These are phyloP conservation scores for Azemiops feae DNA, from an alignment of 2,113 vertebrate species.

Conservation along the genomic window DNA sequence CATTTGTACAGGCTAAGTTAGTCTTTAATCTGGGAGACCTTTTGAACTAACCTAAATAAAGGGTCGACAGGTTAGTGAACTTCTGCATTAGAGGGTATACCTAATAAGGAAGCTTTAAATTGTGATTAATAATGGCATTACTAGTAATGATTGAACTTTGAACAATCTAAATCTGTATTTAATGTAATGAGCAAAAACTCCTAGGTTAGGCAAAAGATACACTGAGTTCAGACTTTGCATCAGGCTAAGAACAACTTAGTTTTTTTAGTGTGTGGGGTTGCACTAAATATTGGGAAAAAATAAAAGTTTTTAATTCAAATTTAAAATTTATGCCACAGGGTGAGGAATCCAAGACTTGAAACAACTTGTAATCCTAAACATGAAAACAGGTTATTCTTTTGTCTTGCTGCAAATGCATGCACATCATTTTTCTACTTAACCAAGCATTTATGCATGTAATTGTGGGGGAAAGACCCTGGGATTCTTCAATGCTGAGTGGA, in stretches of 20 bases:
- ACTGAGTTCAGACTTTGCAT: neutral
- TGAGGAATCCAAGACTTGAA: neutral
- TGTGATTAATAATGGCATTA: neutral
- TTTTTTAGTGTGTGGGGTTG: neutral
- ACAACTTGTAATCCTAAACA: neutral
- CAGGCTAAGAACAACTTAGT: neutral
- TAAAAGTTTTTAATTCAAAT: neutral
- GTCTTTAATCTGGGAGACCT: neutral
- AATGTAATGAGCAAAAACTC: neutral
- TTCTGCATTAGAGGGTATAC: neutral
- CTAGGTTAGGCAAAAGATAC: neutral
- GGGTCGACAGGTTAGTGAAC: neutral
- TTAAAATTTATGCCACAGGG: neutral
- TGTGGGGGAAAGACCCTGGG: neutral
- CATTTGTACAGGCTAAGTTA: neutral
- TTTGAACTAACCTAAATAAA: neutral
- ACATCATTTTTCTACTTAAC: neutral
- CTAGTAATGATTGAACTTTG: neutral
- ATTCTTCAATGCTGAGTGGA: neutral
- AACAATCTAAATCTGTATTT: neutral
- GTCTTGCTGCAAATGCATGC: neutral
- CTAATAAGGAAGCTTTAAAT: neutral
- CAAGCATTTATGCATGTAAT: neutral
- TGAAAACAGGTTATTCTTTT: neutral
- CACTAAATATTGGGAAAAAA: neutral